phyloP scores from a whole-genome alignment of 2,113 vertebrate species.

The Merops nubicus region DNA sequence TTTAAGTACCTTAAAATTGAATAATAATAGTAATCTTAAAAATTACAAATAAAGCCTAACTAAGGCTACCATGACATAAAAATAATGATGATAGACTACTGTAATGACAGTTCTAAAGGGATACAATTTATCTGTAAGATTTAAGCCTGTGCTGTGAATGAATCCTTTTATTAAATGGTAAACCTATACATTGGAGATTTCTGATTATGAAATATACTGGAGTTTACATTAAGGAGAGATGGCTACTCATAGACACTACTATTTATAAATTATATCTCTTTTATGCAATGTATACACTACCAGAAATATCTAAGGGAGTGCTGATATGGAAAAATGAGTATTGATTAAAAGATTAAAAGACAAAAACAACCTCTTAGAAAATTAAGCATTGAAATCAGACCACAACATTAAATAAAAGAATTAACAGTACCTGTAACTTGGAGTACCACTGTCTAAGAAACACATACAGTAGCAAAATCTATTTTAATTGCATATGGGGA shows the following conservation, averaged over 20 bases:
- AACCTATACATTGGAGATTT: background rate
- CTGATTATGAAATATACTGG: background rate
- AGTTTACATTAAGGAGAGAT: background rate
- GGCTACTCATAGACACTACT: background rate
- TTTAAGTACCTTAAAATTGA: background rate
- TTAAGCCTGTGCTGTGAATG: background rate
- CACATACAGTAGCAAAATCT: slow-evolving; percentile 12
- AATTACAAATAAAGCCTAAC: background rate
- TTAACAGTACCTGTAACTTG: background rate
- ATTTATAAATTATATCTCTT: background rate
- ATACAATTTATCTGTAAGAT: background rate
- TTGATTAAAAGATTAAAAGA: slow-evolving; percentile 20
- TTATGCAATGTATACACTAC: background rate
- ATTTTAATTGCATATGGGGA: slow-evolving; percentile 13
- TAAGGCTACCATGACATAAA: background rate
- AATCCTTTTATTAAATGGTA: background rate
- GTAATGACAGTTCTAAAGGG: background rate
- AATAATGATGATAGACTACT: background rate
- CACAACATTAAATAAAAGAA: background rate
- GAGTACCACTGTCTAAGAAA: background rate
- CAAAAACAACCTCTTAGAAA: background rate
- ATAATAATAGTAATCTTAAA: background rate
- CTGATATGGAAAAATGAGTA: background rate
- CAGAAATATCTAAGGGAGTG: background rate
- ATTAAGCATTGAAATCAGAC: background rate